These are phyloP conservation scores for Hipposideros larvatus DNA, from an alignment of 2,797 vertebrate species.

Conservation along the genomic window DNA sequence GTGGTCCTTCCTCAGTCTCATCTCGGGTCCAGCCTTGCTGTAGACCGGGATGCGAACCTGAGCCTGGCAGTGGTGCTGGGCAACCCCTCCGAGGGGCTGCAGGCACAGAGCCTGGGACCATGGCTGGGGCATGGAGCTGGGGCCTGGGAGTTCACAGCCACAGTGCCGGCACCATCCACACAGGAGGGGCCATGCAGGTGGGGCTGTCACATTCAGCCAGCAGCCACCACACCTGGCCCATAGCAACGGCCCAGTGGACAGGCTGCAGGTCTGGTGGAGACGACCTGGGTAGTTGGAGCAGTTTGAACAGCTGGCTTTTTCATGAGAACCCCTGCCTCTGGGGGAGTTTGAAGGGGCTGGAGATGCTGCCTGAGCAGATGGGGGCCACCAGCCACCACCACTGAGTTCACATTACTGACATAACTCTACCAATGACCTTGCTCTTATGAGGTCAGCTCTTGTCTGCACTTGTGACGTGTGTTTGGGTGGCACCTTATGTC, in stretches of 20 bases:
- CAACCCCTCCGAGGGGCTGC: background rate
- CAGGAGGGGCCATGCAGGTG: accelerated
- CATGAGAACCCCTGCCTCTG: background rate
- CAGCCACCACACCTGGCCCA: background rate
- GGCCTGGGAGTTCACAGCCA: accelerated
- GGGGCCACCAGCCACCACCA: accelerated
- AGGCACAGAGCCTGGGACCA: background rate
- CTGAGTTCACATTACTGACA: background rate
- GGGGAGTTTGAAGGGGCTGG: background rate
- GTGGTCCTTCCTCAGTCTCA: background rate
- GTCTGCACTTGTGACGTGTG: background rate
- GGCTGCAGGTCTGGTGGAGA: background rate
- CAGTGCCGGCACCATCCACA: accelerated
- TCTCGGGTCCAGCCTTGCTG: background rate
- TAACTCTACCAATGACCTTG: background rate
- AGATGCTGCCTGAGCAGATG: background rate
- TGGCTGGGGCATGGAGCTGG: accelerated
- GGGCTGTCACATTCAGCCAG: background rate
- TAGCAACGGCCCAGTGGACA: background rate
- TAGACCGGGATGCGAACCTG: no score
- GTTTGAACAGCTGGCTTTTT: background rate
- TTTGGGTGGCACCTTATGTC: background rate
- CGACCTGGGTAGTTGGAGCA: background rate
- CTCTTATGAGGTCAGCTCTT: background rate
- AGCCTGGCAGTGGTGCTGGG: background rate